Evolutionary conservation across 2,113 vertebrate genomes (phyloP), one percentile per base, ranked within the genome.

Genomic region (Lasiurus borealis): DNA sequence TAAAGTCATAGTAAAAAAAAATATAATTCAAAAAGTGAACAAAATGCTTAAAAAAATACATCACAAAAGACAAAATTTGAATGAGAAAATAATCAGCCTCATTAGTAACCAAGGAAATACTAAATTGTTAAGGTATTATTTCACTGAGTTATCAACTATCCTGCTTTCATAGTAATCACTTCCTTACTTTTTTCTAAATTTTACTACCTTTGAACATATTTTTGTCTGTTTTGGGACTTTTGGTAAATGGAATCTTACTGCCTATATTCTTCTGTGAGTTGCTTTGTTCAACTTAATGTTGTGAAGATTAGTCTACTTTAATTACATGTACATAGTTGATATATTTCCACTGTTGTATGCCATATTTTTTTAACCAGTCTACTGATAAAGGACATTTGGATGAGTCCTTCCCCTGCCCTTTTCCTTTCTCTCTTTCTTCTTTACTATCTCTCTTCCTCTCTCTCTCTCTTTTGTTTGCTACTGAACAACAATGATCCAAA

Each of bases 101-200:
- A 40, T 40, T 62, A 71, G 62, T 62, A 71, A 50, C 62, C 12
- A 84, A 83, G 46, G 10, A 75, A 76, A 94, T 68, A 84, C 18
- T 27, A 80, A 72, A 85, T 72, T 83, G 59, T 90, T 7, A 9
- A 90, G 1, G 29, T 31, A 85, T 44, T 29, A 86, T 46, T 80
- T 85, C 52, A 85, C 44, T 52, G 27, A 78, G 16, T 84, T 76
- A 77, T 36, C 57, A 81, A 85, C 25, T 59, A 64, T 29, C 2
- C 19, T 95, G 11, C 46, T 69, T 52, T 64, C 59, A 57, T 31
- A 50, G 62, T n/a, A 69, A 34, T 34, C 36, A 72, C 23, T 78
- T n/a, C 4, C 8, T 76, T 76, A 21, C 10, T 93, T 94, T 94
- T 50, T 36, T 83, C 94, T 59, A 69, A 73, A 84, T 87, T 94